Evolutionary conservation across 2,888 invertebrate genomes (phyloP).

Genomic region (Drosophila heteroneura): DNA sequence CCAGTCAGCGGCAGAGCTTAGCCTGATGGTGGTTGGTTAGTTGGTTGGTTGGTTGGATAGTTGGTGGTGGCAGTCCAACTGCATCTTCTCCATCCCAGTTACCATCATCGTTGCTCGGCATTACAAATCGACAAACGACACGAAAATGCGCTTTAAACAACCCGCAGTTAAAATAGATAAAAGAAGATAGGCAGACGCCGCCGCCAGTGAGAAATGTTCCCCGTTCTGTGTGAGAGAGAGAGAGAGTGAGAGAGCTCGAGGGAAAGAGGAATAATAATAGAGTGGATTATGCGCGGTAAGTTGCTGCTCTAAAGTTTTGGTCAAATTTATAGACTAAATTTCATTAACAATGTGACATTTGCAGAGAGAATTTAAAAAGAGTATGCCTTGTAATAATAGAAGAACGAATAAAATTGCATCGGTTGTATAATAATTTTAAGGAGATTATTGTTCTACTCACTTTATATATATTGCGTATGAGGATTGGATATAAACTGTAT

Average conservation of each 20-base stretch:
- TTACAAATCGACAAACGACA: constrained; percentile 84
- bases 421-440: background rate
- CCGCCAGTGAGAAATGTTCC: constrained; percentile 40
- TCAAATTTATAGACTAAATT: constrained; percentile 9
- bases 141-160: constrained; percentile 84
- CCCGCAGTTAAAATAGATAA: constrained; percentile 83
- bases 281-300: background rate
- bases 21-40: constrained; percentile 28
- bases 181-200: constrained; percentile 76
- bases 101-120: constrained; percentile 66
- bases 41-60: constrained; percentile 15
- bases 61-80: constrained; percentile 36
- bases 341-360: background rate
- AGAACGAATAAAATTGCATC: background rate
- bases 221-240: constrained; percentile 7
- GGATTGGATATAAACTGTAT: background rate
- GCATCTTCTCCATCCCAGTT: constrained; percentile 49
- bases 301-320: background rate
- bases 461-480: background rate
- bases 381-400: too few species aligned
- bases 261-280: background rate
- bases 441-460: background rate
- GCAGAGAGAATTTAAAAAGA: background rate
- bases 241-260: constrained; percentile 9
- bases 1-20: constrained; percentile 21